Percentiles rank a stretch among this genome's conserved stretches.
These are phyloP conservation scores for Diorhabda carinulata DNA, from an alignment of 1,140 invertebrate species.

Conservation along the genomic window DNA sequence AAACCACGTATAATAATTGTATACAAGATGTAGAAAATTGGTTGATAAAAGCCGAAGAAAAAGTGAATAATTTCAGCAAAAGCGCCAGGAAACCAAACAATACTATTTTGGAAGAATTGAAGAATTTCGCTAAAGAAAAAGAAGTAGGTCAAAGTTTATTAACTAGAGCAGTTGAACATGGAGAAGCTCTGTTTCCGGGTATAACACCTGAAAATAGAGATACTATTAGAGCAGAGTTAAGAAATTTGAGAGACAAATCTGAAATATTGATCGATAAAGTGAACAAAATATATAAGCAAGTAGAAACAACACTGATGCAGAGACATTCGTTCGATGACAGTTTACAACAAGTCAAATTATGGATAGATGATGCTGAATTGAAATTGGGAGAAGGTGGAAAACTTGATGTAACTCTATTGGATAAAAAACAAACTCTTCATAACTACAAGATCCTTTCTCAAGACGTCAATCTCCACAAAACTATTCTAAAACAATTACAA, in stretches of 20 bases:
- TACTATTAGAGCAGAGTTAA: conserved; percentile 73
- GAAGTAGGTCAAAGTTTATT: conserved; percentile 74
- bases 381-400: conserved; percentile 65
- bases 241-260: conserved; percentile 74
- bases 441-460: conserved; percentile 70
- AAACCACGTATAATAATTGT: conserved; percentile 63
- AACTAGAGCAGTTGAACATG: conserved; percentile 76
- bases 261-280: conserved; percentile 80
- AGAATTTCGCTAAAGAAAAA: conserved; percentile 67
- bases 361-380: conserved; percentile 69
- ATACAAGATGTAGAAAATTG: conserved; percentile 72
- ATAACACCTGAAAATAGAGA: conserved; percentile 85
- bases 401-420: conserved; percentile 69
- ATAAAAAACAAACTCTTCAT: conserved; percentile 82
- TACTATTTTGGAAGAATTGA: conserved; percentile 69
- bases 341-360: conserved; percentile 74
- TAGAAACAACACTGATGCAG: conserved; percentile 81
- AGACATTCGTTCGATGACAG: conserved; percentile 88
- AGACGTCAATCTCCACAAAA: conserved; percentile 77
- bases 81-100: conserved; percentile 64
- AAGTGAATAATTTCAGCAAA: conserved; percentile 65
- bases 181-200: conserved; percentile 81
- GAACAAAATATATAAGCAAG: conserved; percentile 77
- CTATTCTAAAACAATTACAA: conserved; percentile 71
- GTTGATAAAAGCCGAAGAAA: conserved; percentile 69